These are phyloP conservation scores for Incurvaria masculella DNA, from an alignment of 2,888 invertebrate genomes.

Conservation along the genomic window DNA sequence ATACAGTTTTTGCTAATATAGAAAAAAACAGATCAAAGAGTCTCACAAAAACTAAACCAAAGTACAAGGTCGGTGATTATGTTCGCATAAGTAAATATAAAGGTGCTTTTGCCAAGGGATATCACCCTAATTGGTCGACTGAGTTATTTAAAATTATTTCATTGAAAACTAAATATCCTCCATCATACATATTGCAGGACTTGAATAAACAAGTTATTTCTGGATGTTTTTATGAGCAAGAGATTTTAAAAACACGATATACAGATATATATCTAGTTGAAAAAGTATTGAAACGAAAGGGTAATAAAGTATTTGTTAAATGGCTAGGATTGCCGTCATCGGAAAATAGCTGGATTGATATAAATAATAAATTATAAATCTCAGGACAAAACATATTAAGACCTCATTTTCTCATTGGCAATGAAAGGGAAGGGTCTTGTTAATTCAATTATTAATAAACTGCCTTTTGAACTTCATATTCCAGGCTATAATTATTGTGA, in stretches of 20 bases:
- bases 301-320: not conserved
- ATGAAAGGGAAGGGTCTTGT: conserved; percentile 6
- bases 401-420: not conserved
- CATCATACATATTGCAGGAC: conserved; percentile 20
- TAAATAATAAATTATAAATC: conserved; percentile 8
- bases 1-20: not conserved
- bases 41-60: conserved; percentile 3
- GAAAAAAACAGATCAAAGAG: not conserved
- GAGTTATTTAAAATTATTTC: conserved; percentile 21
- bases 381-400: not conserved
- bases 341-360: conserved; percentile 17
- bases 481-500: conserved; percentile 21
- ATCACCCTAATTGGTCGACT: conserved; percentile 23
- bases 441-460: conserved; percentile 6
- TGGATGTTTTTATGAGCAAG: conserved; percentile 24
- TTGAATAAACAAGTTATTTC: conserved; percentile 20
- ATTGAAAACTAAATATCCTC: conserved; percentile 20
- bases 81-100: conserved; percentile 20
- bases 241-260: conserved; percentile 23
- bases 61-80: conserved; percentile 17
- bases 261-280: conserved; percentile 24
- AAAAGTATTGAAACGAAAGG: conserved; percentile 11
- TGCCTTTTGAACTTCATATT: conserved; percentile 7
- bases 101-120: conserved; percentile 19
- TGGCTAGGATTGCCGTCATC: conserved; percentile 9